Evolutionary conservation across 2,888 invertebrate species (phyloP), one percentile per base, ranked within the genome.

Genomic region (Monopis laevigella): DNA sequence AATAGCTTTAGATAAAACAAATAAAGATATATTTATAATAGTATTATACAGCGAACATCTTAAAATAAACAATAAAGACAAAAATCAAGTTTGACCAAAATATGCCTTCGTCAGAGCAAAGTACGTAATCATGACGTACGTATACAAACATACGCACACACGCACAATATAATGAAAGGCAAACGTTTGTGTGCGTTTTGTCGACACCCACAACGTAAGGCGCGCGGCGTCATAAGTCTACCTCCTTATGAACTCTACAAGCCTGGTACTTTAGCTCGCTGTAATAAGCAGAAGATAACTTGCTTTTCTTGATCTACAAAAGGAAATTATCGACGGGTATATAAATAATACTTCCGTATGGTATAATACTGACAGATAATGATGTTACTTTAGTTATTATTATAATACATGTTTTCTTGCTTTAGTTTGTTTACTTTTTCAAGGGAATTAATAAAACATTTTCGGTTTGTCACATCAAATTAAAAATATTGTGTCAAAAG

Each of bases 241-340:
- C 61, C 64, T 72, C 73, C 73, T 65, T 56, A 55, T 60, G 54
- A 57, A 64, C 60, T 68, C 65, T 74, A 70, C 54, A 54, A 56
- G 66, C 77, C 78, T 78, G 59, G 77, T 80, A 74, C 65, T 56
- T 53, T 59, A 65, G 58, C 70, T 75, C 70, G 65, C 65, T 68
- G 74, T 80, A 80, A 80, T 77, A 78, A 80, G 78, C 75, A 72
- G 71, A 71, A 74, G 75, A 74, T 75, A 73, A 73, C 70, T 70
- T 65, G 70, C 66, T 68, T 71, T 71, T 71, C 71, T 32, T 32
- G 32, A 32, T 32, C 32, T 32, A 10, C 32, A 32, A 32, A 30
- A 32, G 17, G 32, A 32, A 32, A 32, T 32, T 32, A 32, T 32
- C n/a, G n/a, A n/a, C n/a, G 14, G 2, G 3, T 29, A 29, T 32